Evolutionary conservation across 1,140 invertebrate species (phyloP), one percentile per base, ranked within the genome.

Genomic region (Tetramorium parvispinum): DNA sequence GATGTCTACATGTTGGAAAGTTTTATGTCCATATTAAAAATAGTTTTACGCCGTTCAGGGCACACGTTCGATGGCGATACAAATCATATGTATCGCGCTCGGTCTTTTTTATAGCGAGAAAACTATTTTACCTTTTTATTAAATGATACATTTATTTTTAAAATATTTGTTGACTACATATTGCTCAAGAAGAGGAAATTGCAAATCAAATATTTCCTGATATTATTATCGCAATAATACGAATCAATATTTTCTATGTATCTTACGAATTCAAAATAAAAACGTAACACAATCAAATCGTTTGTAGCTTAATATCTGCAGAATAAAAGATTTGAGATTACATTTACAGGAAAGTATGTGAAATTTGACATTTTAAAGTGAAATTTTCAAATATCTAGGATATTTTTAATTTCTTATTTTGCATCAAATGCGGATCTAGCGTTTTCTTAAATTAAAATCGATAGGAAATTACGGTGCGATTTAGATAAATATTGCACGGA

Each of bases 21-120:
- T 83, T 83, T 83, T 83, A 83, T 59, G 53, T 83, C 68, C 43
- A 83, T 75, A 83, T 83, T 73, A 83, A 83, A 83, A 83, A 83
- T 83, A 75, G 79, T 83, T 83, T 83, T 73, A 59, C 13, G n/a
- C 68, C 53, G 53, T 55, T 24, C 32, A 43, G 4, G 16, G 4
- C 40, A 49, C 24, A 40, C 68, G 16, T 13, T 83, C 53, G 24
- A 82, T 46, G 40, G 46, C 53, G 37, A 75, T 83, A 81, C 78
- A 83, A 83, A 83, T 83, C 79, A 73, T 61, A 2, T 49, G 8
- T 73, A 59, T 73, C 21, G 18, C 10, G 16, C n/a, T 3, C 8
- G 5, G 13, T 10, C 18, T 70, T 71, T 46, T 70, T 43, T 53
- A 46, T 16, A 46, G 11, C 40, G 27, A 32, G 40, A 49, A 27